phyloP scores from a whole-genome alignment of 2,888 invertebrate genomes.

The Parapristionchus giblindavisi region DNA sequence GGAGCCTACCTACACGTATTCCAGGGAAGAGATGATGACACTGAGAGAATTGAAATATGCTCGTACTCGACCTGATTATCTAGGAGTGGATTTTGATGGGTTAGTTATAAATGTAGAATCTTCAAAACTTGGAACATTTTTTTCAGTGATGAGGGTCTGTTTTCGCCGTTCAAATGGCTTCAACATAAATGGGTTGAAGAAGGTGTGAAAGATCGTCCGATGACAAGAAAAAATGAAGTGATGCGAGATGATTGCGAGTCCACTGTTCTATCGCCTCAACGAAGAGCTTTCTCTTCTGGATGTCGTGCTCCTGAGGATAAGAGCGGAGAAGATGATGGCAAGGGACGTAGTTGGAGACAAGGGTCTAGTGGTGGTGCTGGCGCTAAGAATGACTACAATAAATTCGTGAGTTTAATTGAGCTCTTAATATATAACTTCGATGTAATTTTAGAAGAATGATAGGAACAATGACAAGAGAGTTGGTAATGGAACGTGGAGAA shows the following conservation, averaged over 20 bases:
- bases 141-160: slow-evolving; percentile 63
- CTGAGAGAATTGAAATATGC: slow-evolving; percentile 47
- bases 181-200: slow-evolving; percentile 62
- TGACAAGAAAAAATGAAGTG: slow-evolving; percentile 42
- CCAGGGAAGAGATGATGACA: slow-evolving; percentile 57
- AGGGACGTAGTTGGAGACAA: slow-evolving; percentile 36
- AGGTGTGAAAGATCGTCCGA: slow-evolving; percentile 58
- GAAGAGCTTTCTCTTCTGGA: slow-evolving; percentile 63
- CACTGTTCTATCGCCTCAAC: slow-evolving; percentile 63
- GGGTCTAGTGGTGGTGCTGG: background rate
- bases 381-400: slow-evolving; percentile 28
- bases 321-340: slow-evolving; percentile 21
- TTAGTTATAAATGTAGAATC: slow-evolving; percentile 29
- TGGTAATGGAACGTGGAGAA: slow-evolving; percentile 11
- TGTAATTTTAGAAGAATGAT: slow-evolving; percentile 11
- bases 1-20: slow-evolving; percentile 42
- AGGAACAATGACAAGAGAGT: slow-evolving; percentile 21
- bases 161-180: slow-evolving; percentile 65
- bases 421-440: too few relatives aligned
- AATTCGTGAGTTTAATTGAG: slow-evolving; percentile 23
- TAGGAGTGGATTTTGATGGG: slow-evolving; percentile 62
- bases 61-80: slow-evolving; percentile 55
- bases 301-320: slow-evolving; percentile 59
- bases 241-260: slow-evolving; percentile 40
- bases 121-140: background rate